Evolutionary conservation across 1,140 invertebrate species (phyloP), one percentile per base, ranked within the genome.

Genomic region (Drosophila obscura): DNA sequence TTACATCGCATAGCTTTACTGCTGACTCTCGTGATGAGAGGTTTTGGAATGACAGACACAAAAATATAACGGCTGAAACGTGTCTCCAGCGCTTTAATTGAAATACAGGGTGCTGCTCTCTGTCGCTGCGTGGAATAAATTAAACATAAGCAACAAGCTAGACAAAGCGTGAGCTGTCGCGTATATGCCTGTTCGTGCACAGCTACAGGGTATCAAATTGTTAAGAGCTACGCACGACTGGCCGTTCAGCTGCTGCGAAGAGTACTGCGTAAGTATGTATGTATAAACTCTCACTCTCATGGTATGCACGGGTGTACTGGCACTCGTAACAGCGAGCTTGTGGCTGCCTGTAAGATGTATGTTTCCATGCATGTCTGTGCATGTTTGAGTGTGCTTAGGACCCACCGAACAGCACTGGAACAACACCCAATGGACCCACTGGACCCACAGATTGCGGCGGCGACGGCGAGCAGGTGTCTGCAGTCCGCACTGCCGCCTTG

Each of bases 1-100:
- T 77, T 81, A 73, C 72, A 78, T 61, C 73, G 2, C 35, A 39
- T 39, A 13, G 35, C 4, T 39, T 39, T 1, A 0, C 16, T 45
- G 44, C 43, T 41, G 58, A 39, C 44, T 31, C 44, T 62, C 28
- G 19, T 60, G 60, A 62, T 69, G 24, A 68, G 58, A 39, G 31
- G 22, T 76, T 68, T 57, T 63, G 71, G 48, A 59, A 73, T 51
- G 43, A 53, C 46, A 45, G 35, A 39, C 35, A 43, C 52, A 8
- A 52, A 56, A 84, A 74, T 61, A 58, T 77, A 81, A 85, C 62
- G 74, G 63, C 55, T 28, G 28, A 58, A 87, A 82, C 82, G 82
- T 85, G 78, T 63, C 51, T 22, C 24, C 26, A 45, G 65, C 71
- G 69, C 82, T 82, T 69, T 80, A 84, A 84, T 85, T 77, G 68